Conservation (phyloP, 2,888 invertebrate genomes). For the Tiphia femorata region DNA sequence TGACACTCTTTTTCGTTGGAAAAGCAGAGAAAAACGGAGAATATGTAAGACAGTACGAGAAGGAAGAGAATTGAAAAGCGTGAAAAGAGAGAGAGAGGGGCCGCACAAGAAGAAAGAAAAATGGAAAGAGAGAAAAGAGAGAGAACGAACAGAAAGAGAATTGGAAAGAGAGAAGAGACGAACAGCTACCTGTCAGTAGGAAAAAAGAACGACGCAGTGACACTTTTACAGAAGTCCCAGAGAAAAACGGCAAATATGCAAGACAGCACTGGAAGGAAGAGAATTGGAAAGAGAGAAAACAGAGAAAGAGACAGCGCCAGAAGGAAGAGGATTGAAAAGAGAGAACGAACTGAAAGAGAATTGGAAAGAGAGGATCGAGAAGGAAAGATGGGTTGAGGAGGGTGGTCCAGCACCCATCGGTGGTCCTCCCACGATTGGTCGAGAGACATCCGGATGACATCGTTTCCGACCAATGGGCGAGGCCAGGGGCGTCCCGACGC, state of each 20-base stretch:
- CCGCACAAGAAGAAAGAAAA: not conserved
- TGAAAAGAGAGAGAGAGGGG: not conserved
- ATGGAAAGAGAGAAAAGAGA: not conserved
- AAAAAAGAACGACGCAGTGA: too few relatives aligned
- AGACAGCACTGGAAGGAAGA: too few relatives aligned
- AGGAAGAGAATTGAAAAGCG: not conserved
- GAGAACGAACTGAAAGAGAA: too few relatives aligned
- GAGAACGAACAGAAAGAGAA: not conserved
- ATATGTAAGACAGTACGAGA: not conserved
- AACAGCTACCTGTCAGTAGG: too few relatives aligned
- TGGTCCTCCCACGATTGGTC: constrained; percentile 32
- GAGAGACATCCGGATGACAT: constrained; percentile 35
- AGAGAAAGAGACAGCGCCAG: too few relatives aligned
- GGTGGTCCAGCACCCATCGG: constrained; percentile 3
- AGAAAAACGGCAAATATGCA: too few relatives aligned
- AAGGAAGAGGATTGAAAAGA: not conserved
- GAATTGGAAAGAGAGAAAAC: too few relatives aligned
- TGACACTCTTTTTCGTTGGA: not conserved
- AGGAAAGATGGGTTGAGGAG: not conserved
- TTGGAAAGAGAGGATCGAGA: not conserved
- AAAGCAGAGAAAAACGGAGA: not conserved
- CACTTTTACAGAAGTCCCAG: too few relatives aligned
- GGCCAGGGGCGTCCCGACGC: constrained; percentile 36
- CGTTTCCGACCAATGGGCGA: constrained; percentile 35
- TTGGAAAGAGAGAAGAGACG: not conserved